Percentiles rank a stretch among this genome's conserved stretches.
Conservation (phyloP, 2,113 vertebrate species). For the Grammomys surdaster region DNA sequence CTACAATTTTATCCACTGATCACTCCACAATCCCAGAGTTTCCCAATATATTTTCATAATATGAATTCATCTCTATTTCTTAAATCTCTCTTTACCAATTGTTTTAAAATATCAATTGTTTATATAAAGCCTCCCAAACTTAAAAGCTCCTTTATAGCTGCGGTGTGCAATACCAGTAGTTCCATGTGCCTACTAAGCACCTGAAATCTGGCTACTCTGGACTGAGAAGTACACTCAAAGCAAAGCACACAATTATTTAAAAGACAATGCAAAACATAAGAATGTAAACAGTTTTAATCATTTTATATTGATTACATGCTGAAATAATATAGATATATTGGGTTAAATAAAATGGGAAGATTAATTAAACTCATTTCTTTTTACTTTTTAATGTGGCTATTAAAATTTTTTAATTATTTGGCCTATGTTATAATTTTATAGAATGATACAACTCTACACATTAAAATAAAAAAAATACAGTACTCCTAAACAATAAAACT, state of each 20-base stretch:
- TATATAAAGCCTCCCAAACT: neutral
- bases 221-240: neutral
- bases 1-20: neutral
- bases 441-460: neutral
- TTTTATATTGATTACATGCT: slow-evolving; percentile 52
- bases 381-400: slow-evolving; percentile 37
- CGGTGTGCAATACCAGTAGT: neutral
- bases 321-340: slow-evolving; percentile 45
- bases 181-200: neutral
- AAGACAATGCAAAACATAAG: slow-evolving; percentile 18
- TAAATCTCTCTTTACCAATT: neutral
- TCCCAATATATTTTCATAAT: neutral
- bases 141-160: neutral
- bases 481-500: slow-evolving; percentile 7
- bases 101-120: neutral
- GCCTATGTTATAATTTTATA: slow-evolving; percentile 10
- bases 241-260: slow-evolving; percentile 20
- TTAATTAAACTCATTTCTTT: slow-evolving; percentile 59
- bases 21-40: neutral
- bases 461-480: neutral
- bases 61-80: neutral
- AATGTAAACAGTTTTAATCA: slow-evolving; percentile 2
- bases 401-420: slow-evolving; percentile 51
- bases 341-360: slow-evolving; percentile 49
- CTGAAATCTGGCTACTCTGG: neutral